These are phyloP conservation scores for Drosophila pruinosa DNA, from an alignment of 1,140 invertebrate species.

Conservation along the genomic window DNA sequence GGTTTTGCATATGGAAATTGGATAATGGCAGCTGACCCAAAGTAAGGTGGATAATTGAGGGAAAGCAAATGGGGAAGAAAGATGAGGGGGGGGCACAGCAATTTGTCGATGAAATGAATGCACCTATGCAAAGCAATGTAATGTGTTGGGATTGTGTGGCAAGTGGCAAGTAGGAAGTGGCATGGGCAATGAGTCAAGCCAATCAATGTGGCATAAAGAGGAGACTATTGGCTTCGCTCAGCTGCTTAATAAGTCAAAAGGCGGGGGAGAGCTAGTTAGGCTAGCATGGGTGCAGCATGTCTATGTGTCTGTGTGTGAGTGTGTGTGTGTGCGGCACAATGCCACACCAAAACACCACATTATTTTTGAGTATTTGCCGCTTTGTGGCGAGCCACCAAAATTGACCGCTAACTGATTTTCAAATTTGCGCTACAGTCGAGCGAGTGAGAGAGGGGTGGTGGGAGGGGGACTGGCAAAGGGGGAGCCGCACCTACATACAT, in stretches of 20 bases:
- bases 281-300: constrained; percentile 6
- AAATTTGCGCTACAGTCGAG: constrained; percentile 54
- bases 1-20: constrained; percentile 78
- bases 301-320: neutral
- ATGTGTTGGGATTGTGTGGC: no score
- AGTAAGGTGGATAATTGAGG: neutral
- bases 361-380: constrained; percentile 52
- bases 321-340: constrained; percentile 45
- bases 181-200: neutral
- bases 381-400: constrained; percentile 68
- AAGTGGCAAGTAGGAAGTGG: neutral
- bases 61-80: neutral
- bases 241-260: constrained; percentile 19
- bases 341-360: constrained; percentile 74
- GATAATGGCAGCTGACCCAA: constrained; percentile 62
- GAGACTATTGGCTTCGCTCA: constrained; percentile 14
- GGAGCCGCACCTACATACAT: constrained; percentile 64
- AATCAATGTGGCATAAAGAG: constrained; percentile 19
- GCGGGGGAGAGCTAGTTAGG: neutral
- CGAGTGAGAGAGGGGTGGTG: no score
- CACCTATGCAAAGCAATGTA: constrained; percentile 5
- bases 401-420: constrained; percentile 78
- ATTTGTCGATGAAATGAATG: constrained; percentile 4
- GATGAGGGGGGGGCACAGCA: neutral
- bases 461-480: neutral